These are phyloP conservation scores for Temnothorax ravouxi DNA, from an alignment of 2,888 invertebrate species.

Conservation along the genomic window DNA sequence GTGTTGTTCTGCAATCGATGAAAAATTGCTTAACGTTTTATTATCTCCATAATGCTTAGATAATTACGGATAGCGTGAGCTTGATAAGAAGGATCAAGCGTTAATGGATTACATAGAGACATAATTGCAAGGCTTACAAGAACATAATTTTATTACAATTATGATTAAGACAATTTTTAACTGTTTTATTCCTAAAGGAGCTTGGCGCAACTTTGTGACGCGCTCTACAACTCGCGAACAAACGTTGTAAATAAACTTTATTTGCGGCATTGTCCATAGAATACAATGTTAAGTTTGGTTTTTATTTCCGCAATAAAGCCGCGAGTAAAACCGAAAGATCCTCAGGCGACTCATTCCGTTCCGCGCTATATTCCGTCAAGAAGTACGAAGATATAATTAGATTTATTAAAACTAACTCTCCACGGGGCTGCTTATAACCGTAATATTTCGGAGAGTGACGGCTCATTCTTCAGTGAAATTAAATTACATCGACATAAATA, in stretches of 20 bases:
- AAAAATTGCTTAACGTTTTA: background rate
- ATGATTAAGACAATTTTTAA: background rate
- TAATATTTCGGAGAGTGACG: constrained; percentile 43
- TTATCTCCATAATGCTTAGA: background rate
- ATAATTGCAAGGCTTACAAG: background rate
- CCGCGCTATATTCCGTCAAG: constrained; percentile 27
- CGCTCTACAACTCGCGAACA: background rate
- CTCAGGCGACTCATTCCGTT: constrained; percentile 63
- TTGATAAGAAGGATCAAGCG: background rate
- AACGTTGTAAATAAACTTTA: constrained; percentile 23
- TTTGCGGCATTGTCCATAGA: background rate
- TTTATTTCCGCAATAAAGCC: constrained; percentile 25
- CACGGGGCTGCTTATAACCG: constrained; percentile 38
- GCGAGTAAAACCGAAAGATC: constrained; percentile 60
- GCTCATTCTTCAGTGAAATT: constrained; percentile 29
- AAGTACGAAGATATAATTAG: constrained; percentile 61
- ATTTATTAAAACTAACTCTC: constrained; percentile 70
- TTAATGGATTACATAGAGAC: background rate
- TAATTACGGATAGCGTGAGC: background rate
- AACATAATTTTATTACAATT: background rate
- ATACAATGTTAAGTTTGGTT: constrained; percentile 22
- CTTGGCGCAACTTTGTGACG: background rate
- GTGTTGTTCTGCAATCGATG: background rate
- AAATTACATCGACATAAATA: constrained; percentile 32
- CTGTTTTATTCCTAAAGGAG: background rate